phyloP scores from a whole-genome alignment of 2,797 vertebrate species.

The Gymnoscopelus braueri region DNA sequence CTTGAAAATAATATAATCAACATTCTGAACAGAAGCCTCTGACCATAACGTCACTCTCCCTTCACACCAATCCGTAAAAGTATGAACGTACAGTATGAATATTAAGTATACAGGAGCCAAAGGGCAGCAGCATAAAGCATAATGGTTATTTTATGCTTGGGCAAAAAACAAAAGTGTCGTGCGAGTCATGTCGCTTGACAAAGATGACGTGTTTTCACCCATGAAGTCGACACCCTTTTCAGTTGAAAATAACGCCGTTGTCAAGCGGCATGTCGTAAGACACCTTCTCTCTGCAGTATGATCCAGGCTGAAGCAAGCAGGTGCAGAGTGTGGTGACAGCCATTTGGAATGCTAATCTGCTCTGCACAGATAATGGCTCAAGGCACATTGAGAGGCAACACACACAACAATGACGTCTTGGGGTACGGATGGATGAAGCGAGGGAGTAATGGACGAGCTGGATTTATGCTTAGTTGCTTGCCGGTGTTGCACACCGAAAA shows the following conservation, averaged over 20 bases:
- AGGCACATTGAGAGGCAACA: constrained; percentile 21
- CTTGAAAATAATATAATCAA: background rate
- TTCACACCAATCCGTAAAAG: constrained; percentile 8
- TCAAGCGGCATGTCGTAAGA: too few relatives aligned
- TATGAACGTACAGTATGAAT: constrained; percentile 25
- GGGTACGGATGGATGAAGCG: constrained; percentile 35
- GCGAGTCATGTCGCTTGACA: too few relatives aligned
- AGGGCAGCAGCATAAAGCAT: constrained; percentile 53
- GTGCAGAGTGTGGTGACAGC: constrained; percentile 63
- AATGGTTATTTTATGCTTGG: background rate
- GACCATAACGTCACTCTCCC: background rate
- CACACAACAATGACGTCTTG: constrained; percentile 55
- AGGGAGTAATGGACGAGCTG: constrained; percentile 41
- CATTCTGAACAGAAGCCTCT: constrained; percentile 19
- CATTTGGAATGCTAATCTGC: constrained; percentile 49
- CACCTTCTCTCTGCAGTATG: constrained; percentile 1
- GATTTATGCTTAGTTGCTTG: too few relatives aligned
- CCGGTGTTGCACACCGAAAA: too few relatives aligned
- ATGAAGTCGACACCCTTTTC: too few relatives aligned
- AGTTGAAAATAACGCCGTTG: too few relatives aligned
- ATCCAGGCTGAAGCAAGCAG: constrained; percentile 69
- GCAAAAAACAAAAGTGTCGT: too few relatives aligned
- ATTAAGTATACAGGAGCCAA: constrained; percentile 39
- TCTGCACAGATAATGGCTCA: constrained; percentile 48
- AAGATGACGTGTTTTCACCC: too few relatives aligned